Percentiles rank a stretch among this genome's conserved stretches.
These are phyloP conservation scores for Phacellophora camtschatica DNA, from an alignment of 30 jellyfish, hydroid and myxozoan genomes.

Conservation along the genomic window DNA sequence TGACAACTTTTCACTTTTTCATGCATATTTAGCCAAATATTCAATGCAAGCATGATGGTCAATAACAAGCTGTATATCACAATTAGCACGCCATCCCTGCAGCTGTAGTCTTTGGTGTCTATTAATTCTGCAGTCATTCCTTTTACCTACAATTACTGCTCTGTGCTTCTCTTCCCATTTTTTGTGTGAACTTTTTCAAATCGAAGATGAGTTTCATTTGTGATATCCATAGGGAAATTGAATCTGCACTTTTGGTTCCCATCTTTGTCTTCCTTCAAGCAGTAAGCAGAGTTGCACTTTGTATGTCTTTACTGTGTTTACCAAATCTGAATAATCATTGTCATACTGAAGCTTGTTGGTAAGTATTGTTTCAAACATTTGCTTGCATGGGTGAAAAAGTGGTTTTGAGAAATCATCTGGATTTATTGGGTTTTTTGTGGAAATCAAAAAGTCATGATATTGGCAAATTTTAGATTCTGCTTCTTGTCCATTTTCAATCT, in stretches of 20 bases:
- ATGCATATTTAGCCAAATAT: slow-evolving; percentile 65
- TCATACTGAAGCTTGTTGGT: neutral
- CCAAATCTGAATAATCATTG: slow-evolving; percentile 39
- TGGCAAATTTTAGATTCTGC: slow-evolving; percentile 30
- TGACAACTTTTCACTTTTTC: slow-evolving; percentile 56
- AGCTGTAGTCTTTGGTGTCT: slow-evolving; percentile 65
- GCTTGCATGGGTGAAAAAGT: slow-evolving; percentile 45
- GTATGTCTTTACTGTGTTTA: slow-evolving; percentile 53
- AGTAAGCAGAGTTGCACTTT: slow-evolving; percentile 49
- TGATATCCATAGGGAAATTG: slow-evolving; percentile 22
- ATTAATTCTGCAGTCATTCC: slow-evolving; percentile 53
- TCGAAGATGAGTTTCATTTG: slow-evolving; percentile 11
- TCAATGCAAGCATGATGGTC: slow-evolving; percentile 64
- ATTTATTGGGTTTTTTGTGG: slow-evolving; percentile 7
- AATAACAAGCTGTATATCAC: slow-evolving; percentile 59
- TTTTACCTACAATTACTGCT: slow-evolving; percentile 25
- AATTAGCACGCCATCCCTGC: slow-evolving; percentile 66
- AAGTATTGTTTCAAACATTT: neutral
- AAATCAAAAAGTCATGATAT: slow-evolving; percentile 29
- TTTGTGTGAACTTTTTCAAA: slow-evolving; percentile 13
- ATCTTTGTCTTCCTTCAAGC: slow-evolving; percentile 28
- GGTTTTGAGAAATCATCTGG: slow-evolving; percentile 51
- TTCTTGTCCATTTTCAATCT: slow-evolving; percentile 20
- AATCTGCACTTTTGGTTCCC: slow-evolving; percentile 37
- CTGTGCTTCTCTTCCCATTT: slow-evolving; percentile 7